Conservation (phyloP, 2,113 vertebrate species). For the Cyanoramphus novaezelandiae region DNA sequence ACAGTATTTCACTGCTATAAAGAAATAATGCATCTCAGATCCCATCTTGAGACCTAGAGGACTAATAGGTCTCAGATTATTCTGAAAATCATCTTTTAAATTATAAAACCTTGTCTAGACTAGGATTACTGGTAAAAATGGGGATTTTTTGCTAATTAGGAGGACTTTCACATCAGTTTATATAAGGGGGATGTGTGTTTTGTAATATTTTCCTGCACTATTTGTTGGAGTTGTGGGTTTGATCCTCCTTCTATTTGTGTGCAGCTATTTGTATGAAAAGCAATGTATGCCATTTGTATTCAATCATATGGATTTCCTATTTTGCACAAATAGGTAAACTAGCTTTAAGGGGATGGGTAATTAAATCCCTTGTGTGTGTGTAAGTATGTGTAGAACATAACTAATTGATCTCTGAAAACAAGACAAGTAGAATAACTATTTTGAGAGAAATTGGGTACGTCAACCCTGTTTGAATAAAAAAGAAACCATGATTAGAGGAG, state of each 20-base stretch:
- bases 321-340: not conserved
- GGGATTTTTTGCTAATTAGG: not conserved
- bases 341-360: not conserved
- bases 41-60: not conserved
- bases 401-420: not conserved
- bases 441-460: not conserved
- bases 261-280: not conserved
- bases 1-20: not conserved
- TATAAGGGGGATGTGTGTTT: not conserved
- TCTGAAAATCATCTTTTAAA: slow-evolving; percentile 15
- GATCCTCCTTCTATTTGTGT: not conserved
- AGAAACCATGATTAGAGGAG: not conserved
- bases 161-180: not conserved
- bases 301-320: not conserved
- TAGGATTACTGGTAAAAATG: not conserved
- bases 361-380: not conserved
- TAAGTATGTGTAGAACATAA: not conserved
- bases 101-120: not conserved
- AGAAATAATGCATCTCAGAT: not conserved
- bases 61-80: not conserved
- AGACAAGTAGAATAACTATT: not conserved
- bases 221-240: not conserved
- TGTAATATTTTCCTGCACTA: not conserved
- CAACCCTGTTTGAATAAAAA: not conserved
- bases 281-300: not conserved